Evolutionary conservation across 2,888 invertebrate genomes (phyloP).

Genomic region (Rhagium mordax): DNA sequence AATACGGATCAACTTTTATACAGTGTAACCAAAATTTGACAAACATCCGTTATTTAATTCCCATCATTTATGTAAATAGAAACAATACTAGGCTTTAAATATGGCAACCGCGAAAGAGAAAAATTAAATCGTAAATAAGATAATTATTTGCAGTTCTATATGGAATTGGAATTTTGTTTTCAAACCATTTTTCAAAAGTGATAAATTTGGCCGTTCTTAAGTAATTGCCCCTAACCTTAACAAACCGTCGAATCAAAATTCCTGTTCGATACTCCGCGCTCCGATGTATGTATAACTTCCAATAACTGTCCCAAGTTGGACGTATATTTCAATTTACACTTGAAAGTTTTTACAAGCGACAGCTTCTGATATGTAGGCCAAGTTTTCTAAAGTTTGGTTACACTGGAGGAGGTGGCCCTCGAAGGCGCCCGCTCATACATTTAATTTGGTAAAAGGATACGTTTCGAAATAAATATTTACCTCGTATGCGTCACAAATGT

Average conservation of each 20-base stretch:
- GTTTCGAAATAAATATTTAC: background rate
- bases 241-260: background rate
- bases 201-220: no score
- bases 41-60: no score
- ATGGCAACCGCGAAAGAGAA: no score
- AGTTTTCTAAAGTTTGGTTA: slow-evolving; percentile 16
- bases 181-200: no score
- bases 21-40: background rate
- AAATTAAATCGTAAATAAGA: no score
- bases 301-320: background rate
- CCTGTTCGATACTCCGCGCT: background rate
- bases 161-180: no score
- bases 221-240: background rate
- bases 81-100: no score
- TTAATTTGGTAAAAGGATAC: background rate
- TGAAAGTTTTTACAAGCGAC: background rate
- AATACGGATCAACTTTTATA: background rate
- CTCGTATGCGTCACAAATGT: background rate
- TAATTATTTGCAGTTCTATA: no score
- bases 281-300: background rate
- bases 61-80: no score
- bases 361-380: background rate
- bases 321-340: slow-evolving; percentile 19
- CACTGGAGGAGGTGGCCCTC: background rate
- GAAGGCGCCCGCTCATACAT: background rate